phyloP scores from a whole-genome alignment of 1,140 invertebrate species.

The Rhyzopertha dominica region DNA sequence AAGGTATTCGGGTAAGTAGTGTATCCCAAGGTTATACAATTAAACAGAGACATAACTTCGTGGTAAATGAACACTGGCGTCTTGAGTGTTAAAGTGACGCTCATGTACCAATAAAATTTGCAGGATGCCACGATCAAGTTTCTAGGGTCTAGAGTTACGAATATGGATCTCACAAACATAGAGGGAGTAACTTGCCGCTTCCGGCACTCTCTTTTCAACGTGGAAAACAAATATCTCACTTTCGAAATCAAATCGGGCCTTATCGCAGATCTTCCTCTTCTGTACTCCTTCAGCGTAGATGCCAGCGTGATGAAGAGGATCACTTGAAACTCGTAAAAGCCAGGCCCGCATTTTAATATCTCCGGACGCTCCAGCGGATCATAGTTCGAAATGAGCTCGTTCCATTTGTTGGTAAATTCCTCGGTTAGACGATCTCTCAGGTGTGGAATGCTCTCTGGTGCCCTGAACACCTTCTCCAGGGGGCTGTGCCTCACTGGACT shows the following conservation, averaged over 20 bases:
- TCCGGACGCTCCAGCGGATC: constrained; percentile 68
- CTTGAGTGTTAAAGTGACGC: constrained; percentile 39
- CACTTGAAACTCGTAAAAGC: constrained; percentile 55
- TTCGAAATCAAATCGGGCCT: constrained; percentile 35
- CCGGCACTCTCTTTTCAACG: constrained; percentile 45
- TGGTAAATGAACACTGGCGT: constrained; percentile 44
- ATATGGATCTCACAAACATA: constrained; percentile 44
- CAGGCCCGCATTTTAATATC: constrained; percentile 56
- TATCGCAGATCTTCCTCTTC: constrained; percentile 41
- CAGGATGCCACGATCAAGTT: constrained; percentile 40
- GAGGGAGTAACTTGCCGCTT: constrained; percentile 47
- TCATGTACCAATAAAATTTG: constrained; percentile 37
- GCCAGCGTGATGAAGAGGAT: constrained; percentile 55
- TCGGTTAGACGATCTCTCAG: constrained; percentile 62
- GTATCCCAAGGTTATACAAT: constrained; percentile 39
- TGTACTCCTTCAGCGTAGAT: constrained; percentile 54
- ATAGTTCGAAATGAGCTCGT: constrained; percentile 70
- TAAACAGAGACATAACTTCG: constrained; percentile 45
- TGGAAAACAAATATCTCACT: constrained; percentile 39
- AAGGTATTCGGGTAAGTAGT: constrained; percentile 46
- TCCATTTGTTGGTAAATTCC: constrained; percentile 68
- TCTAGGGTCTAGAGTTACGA: constrained; percentile 44
- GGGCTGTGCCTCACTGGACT: constrained; percentile 45
- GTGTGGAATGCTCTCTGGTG: constrained; percentile 59
- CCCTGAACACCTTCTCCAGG: constrained; percentile 53